Conservation (phyloP, 1,140 invertebrate genomes). For the Tetramorium simillimum region DNA sequence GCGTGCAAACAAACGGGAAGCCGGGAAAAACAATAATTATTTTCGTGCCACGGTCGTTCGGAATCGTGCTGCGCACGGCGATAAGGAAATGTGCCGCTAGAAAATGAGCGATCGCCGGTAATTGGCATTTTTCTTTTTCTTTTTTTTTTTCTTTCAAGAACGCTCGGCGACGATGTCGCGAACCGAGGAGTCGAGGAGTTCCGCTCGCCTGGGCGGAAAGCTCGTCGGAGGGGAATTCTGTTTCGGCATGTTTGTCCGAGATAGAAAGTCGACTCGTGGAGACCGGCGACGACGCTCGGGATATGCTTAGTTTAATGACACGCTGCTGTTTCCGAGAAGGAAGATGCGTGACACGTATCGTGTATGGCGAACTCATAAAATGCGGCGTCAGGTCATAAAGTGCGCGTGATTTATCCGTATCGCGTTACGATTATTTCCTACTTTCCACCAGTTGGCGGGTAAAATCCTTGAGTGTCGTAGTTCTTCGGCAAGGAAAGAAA, state of each 20-base stretch:
- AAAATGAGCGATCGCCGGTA: slow-evolving; percentile 48
- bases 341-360: background rate
- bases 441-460: background rate
- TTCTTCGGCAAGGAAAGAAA: background rate
- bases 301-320: slow-evolving; percentile 1
- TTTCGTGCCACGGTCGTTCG: slow-evolving; percentile 41
- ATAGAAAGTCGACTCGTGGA: slow-evolving; percentile 27
- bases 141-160: background rate
- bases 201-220: slow-evolving; percentile 19
- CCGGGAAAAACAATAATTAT: slow-evolving; percentile 61
- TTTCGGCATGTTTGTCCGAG: slow-evolving; percentile 2
- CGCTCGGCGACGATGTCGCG: background rate
- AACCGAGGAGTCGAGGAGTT: slow-evolving; percentile 19
- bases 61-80: slow-evolving; percentile 31
- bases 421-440: slow-evolving; percentile 1
- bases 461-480: background rate
- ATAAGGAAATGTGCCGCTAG: slow-evolving; percentile 59
- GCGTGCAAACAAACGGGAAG: slow-evolving; percentile 61
- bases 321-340: background rate
- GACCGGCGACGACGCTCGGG: background rate
- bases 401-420: slow-evolving; percentile 9
- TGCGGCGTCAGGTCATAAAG: background rate
- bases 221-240: background rate
- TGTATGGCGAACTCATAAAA: background rate
- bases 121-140: background rate